Percentiles rank a stretch among this genome's conserved stretches.
Evolutionary conservation across 2,888 invertebrate species (phyloP).

Genomic region (Cyaniris semiargus): DNA sequence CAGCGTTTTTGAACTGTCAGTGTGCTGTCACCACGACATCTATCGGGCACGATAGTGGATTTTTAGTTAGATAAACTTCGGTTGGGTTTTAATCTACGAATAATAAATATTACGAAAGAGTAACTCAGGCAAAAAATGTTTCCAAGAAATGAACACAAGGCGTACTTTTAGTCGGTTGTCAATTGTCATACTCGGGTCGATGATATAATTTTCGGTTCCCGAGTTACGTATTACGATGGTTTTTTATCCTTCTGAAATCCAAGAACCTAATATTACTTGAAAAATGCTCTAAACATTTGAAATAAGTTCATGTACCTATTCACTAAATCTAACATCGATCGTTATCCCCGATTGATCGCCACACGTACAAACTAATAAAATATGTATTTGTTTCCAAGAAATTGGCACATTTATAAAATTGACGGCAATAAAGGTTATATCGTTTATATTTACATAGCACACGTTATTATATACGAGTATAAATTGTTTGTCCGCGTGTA

Average conservation of each 20-base stretch:
- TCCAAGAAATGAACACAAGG: no score
- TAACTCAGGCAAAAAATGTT: no score
- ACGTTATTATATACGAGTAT: conserved; percentile 45
- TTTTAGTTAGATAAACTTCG: background rate
- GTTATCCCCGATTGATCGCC: background rate
- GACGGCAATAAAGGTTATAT: conserved; percentile 38
- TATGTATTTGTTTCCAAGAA: conserved; percentile 29
- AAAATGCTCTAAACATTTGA: background rate
- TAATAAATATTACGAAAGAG: no score
- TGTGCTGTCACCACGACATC: conserved; percentile 25
- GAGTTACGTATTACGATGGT: no score
- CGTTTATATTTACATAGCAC: conserved; percentile 44
- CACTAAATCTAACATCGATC: background rate
- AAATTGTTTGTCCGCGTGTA: conserved; percentile 60
- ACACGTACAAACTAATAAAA: conserved; percentile 12
- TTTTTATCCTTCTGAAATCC: no score
- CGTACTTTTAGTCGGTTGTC: no score
- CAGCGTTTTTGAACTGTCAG: conserved; percentile 32
- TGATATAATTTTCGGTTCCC: no score
- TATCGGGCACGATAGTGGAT: background rate
- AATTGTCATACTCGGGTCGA: no score
- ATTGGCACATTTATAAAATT: conserved; percentile 29
- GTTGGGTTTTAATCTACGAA: background rate
- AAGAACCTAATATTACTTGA: no score
- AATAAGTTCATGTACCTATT: background rate